Conservation (phyloP, 2,797 vertebrate species). For the Cynodonichthys magdalenae region DNA sequence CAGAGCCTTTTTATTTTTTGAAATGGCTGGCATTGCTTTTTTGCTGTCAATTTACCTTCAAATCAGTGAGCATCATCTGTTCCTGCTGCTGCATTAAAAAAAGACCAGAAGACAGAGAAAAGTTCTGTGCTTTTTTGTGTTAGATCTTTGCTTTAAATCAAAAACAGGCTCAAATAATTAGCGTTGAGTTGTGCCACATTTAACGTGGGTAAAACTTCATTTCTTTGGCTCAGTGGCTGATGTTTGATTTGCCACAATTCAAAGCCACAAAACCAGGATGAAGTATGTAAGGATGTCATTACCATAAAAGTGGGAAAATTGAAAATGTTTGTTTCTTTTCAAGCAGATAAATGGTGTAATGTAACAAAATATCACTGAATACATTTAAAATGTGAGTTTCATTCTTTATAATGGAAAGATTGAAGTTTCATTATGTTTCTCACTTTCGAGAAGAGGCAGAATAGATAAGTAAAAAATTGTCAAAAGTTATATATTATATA, state of each 20-base stretch:
- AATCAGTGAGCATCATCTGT: slow-evolving; percentile 12
- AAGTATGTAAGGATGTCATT: slow-evolving; percentile 22
- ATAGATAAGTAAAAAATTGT: too few species aligned
- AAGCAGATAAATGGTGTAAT: slow-evolving; percentile 7
- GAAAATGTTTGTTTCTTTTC: slow-evolving; percentile 8
- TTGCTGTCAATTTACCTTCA: slow-evolving; percentile 50
- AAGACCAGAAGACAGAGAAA: slow-evolving; percentile 1
- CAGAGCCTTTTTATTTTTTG: slow-evolving; percentile 57
- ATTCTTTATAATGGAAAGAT: background rate
- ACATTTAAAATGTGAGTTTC: background rate
- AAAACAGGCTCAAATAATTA: slow-evolving; percentile 14
- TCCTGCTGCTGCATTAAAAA: slow-evolving; percentile 17
- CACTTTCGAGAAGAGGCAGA: too few species aligned
- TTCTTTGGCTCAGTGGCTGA: slow-evolving; percentile 13
- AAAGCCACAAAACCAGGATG: slow-evolving; percentile 8
- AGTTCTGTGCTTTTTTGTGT: slow-evolving; percentile 14
- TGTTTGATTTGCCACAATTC: slow-evolving; percentile 27
- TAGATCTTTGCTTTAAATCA: background rate
- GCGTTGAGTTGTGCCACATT: slow-evolving; percentile 6
- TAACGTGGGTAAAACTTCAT: slow-evolving; percentile 2
- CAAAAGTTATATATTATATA: too few species aligned
- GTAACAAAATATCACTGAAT: slow-evolving; percentile 1
- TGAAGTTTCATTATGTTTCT: too few species aligned
- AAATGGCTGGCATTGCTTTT: slow-evolving; percentile 45
- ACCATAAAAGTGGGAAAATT: background rate